Percentiles rank a stretch among this genome's conserved stretches.
phyloP scores from a whole-genome alignment of 2,797 vertebrate genomes.

The Anguilla megastoma region DNA sequence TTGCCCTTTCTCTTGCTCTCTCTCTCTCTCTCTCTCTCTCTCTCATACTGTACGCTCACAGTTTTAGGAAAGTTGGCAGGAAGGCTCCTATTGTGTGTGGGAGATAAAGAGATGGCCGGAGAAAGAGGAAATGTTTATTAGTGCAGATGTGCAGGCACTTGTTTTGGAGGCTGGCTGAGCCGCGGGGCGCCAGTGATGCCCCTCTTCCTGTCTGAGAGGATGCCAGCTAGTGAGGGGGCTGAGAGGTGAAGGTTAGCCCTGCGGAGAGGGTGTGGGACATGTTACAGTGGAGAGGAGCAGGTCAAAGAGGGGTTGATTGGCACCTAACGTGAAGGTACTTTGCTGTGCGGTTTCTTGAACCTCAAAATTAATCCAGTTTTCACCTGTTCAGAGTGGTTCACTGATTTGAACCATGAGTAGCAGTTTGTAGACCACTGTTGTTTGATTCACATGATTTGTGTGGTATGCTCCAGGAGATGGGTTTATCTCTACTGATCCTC shows the following conservation, averaged over 20 bases:
- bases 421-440: background rate
- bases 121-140: slow-evolving; percentile 24
- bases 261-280: background rate
- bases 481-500: background rate
- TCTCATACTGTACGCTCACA: background rate
- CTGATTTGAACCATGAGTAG: background rate
- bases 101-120: background rate
- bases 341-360: background rate
- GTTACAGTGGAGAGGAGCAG: background rate
- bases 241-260: background rate
- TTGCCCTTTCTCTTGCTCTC: background rate
- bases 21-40: background rate
- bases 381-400: background rate
- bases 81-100: slow-evolving; percentile 5
- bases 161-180: background rate
- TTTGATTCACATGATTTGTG: background rate
- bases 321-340: background rate
- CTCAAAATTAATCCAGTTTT: background rate
- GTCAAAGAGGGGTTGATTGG: background rate
- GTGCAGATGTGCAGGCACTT: slow-evolving; percentile 3
- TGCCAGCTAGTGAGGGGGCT: background rate
- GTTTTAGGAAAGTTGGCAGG: slow-evolving; percentile 18
- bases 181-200: background rate
- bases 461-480: background rate
- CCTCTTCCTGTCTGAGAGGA: slow-evolving; percentile 18